Conservation (phyloP, 2,797 vertebrate genomes). For the Sphenodon punctatus region DNA sequence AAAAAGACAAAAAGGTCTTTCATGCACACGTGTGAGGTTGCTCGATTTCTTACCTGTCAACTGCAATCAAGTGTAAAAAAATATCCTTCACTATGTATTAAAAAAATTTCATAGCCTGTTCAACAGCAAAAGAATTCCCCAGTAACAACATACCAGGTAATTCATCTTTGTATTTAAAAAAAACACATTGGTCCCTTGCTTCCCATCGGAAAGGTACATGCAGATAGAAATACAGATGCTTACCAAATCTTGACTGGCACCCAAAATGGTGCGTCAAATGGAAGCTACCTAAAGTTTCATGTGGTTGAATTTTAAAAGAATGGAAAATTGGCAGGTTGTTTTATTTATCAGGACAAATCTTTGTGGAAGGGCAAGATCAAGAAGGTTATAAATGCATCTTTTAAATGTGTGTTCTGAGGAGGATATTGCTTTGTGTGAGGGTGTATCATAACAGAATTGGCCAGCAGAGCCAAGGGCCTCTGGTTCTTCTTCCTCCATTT, state of each 20-base stretch:
- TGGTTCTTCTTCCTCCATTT: too few species aligned
- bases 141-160: not conserved
- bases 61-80: not conserved
- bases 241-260: not conserved
- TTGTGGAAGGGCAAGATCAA: not conserved
- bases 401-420: not conserved
- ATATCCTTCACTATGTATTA: not conserved
- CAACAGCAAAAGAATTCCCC: conserved; percentile 20
- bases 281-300: not conserved
- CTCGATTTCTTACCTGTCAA: not conserved
- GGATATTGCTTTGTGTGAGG: not conserved
- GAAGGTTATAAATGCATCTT: not conserved
- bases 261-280: not conserved
- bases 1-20: not conserved
- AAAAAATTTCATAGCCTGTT: conserved; percentile 21
- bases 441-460: too few species aligned
- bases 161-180: conserved; percentile 22
- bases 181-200: not conserved
- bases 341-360: not conserved
- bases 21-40: not conserved
- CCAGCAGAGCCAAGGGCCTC: too few species aligned
- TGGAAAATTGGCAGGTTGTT: not conserved
- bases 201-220: not conserved
- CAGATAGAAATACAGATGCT: not conserved
- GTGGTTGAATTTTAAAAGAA: not conserved